These are phyloP conservation scores for Salticus scenicus DNA, from an alignment of 2,888 invertebrate genomes.

Conservation along the genomic window DNA sequence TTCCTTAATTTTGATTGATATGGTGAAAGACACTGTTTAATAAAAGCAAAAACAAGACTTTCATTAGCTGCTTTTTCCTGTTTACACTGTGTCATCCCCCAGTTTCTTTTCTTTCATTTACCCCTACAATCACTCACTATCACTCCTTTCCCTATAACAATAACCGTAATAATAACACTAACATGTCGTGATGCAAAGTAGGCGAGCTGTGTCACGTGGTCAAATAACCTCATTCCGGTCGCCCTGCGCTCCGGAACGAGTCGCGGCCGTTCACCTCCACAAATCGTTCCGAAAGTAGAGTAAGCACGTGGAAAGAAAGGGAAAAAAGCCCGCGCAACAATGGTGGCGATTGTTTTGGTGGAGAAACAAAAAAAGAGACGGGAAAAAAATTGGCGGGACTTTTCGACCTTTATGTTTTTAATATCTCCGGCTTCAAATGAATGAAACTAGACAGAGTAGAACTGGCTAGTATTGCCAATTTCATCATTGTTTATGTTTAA, in stretches of 20 bases:
- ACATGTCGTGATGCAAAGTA: constrained; percentile 26
- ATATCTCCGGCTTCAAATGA: not conserved
- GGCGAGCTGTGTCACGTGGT: constrained; percentile 47
- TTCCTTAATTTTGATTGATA: no score
- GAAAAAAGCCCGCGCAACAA: constrained; percentile 30
- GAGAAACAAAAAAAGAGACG: not conserved
- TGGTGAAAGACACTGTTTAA: no score
- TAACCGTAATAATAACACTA: constrained; percentile 29
- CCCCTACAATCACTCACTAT: not conserved
- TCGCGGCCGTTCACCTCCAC: constrained; percentile 46
- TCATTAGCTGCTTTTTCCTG: not conserved
- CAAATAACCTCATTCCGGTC: constrained; percentile 53
- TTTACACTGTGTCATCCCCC: not conserved
- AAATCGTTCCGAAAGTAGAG: constrained; percentile 37
- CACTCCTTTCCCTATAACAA: constrained; percentile 7
- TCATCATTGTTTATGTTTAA: constrained; percentile 1
- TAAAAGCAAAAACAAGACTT: not conserved
- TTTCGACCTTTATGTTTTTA: constrained; percentile 30
- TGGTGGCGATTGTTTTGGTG: constrained; percentile 36
- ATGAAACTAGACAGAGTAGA: not conserved
- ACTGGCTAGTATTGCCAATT: not conserved
- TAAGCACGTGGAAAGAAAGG: constrained; percentile 45
- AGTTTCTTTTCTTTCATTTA: not conserved
- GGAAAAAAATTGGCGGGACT: constrained; percentile 1
- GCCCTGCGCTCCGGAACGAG: constrained; percentile 20